A percentile compares a stretch with the other conserved stretches of the same genome.
phyloP scores from a whole-genome alignment of 2,888 invertebrate species.

The Trachelus iudaicus region DNA sequence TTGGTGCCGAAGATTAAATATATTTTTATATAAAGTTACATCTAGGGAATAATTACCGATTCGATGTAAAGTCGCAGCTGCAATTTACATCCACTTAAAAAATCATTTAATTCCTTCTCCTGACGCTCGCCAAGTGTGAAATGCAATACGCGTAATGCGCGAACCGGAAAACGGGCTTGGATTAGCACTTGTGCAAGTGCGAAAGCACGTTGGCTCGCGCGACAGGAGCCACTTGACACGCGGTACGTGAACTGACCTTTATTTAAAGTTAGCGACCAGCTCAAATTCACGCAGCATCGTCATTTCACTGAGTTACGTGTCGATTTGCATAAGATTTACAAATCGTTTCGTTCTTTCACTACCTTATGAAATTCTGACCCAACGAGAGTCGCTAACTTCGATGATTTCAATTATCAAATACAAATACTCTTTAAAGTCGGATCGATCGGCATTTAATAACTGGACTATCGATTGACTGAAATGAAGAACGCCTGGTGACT shows the following conservation, averaged over 20 bases:
- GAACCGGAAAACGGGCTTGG: neutral
- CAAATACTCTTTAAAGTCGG: neutral
- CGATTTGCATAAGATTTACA: neutral
- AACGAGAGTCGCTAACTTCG: neutral
- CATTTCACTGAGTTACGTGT: neutral
- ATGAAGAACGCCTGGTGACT: neutral
- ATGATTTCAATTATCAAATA: neutral
- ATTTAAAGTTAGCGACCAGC: neutral
- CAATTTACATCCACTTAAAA: neutral
- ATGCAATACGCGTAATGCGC: constrained; percentile 5
- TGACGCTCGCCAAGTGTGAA: neutral
- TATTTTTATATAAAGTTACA: neutral
- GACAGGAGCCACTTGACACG: neutral
- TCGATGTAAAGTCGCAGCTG: neutral
- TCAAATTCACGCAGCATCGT: neutral
- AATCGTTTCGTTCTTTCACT: neutral
- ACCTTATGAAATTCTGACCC: neutral
- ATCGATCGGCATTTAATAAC: neutral
- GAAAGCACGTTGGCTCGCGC: neutral
- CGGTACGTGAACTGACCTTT: neutral
- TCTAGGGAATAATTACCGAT: neutral
- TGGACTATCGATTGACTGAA: neutral
- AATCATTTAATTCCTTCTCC: neutral
- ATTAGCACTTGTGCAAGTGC: constrained; percentile 7
- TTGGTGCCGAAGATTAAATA: neutral